Conservation (phyloP, 2,113 vertebrate genomes). For the Pipra filicauda region DNA sequence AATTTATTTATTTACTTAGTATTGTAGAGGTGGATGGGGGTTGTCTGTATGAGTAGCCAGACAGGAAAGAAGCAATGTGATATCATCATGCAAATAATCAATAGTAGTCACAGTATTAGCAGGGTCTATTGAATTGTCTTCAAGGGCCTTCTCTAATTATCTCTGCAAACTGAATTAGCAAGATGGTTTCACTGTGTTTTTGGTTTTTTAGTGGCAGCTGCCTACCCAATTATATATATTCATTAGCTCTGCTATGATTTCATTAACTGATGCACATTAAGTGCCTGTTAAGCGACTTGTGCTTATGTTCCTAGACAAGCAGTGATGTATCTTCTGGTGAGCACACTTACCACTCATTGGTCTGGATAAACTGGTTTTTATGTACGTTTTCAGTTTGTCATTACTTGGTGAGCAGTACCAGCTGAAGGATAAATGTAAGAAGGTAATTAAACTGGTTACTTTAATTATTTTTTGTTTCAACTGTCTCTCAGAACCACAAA, state of each 20-base stretch:
- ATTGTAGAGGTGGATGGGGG: neutral
- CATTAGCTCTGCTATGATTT: slow-evolving; percentile 56
- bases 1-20: neutral
- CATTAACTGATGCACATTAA: slow-evolving; percentile 33
- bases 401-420: slow-evolving; percentile 1
- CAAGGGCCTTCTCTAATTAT: slow-evolving; percentile 8
- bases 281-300: slow-evolving; percentile 31
- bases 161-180: slow-evolving; percentile 42
- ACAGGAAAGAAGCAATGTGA: rapidly evolving
- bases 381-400: slow-evolving; percentile 49
- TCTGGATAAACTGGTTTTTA: neutral
- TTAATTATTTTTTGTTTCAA: slow-evolving; percentile 72
- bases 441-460: slow-evolving; percentile 59
- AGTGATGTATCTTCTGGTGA: slow-evolving; percentile 27
- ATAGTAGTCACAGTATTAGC: neutral
- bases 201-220: neutral
- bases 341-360: neutral
- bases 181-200: neutral
- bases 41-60: neutral
- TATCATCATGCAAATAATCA: neutral
- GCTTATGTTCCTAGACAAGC: slow-evolving; percentile 40
- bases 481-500: slow-evolving; percentile 50
- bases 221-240: slow-evolving; percentile 38
- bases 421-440: slow-evolving; percentile 38
- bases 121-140: slow-evolving; percentile 7